Conservation (phyloP, 2,888 invertebrate genomes). For the Acronicta psi region DNA sequence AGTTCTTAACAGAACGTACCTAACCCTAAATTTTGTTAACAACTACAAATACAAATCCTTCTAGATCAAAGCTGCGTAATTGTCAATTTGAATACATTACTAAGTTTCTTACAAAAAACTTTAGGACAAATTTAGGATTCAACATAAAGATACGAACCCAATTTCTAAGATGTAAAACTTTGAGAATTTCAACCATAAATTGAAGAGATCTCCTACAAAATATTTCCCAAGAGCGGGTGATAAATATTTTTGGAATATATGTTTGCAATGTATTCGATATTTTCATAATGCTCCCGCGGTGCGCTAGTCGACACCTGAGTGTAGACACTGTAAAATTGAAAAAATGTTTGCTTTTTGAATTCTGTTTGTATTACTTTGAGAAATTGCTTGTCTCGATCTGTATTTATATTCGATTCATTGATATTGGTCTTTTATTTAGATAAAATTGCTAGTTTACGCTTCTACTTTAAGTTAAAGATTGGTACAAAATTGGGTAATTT, state of each 20-base stretch:
- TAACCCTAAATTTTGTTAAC: conserved; percentile 1
- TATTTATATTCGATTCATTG: neutral
- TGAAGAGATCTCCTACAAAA: conserved; percentile 30
- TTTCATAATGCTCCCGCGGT: conserved; percentile 27
- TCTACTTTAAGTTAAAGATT: no score
- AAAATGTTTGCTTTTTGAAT: conserved; percentile 22
- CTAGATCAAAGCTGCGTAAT: neutral
- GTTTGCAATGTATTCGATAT: conserved; percentile 48
- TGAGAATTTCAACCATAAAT: conserved; percentile 34
- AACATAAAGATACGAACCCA: conserved; percentile 10
- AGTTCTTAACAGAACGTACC: no score
- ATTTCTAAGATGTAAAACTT: conserved; percentile 24
- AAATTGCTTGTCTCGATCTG: neutral
- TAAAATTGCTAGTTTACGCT: neutral
- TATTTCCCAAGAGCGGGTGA: conserved; percentile 45
- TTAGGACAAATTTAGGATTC: conserved; percentile 1
- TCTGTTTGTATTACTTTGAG: neutral
- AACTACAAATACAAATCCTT: conserved; percentile 2
- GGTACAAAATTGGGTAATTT: no score
- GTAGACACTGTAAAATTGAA: conserved; percentile 25
- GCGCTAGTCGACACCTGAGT: conserved; percentile 3
- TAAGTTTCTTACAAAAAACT: neutral
- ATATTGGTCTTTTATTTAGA: conserved; percentile 1
- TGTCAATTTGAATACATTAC: neutral
- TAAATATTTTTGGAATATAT: conserved; percentile 54